Base-by-base conservation (phyloP, 2,888 invertebrate genomes). In the Incurvaria masculella region DNA sequence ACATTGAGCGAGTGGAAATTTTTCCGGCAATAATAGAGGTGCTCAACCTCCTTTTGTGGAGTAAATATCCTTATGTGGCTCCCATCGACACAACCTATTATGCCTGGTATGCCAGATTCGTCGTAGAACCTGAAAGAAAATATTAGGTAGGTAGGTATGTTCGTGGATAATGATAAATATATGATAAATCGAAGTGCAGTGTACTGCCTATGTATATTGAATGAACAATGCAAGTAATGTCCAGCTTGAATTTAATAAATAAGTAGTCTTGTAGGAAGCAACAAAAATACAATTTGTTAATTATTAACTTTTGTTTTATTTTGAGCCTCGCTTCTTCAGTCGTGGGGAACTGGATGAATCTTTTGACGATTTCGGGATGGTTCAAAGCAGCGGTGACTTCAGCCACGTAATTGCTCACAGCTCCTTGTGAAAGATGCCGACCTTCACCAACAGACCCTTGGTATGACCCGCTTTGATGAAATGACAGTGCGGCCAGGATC, bases 1-100 rank as follows among this genome's bases (percentile, higher is more conserved):
- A 55, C 55, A 56, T 59, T 57, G 2, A 57, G 16, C 2, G 56
- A 57, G 49, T 57, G 51, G 41, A 49, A 57, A 18, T 55, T 51
- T 41, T 57, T 56, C 1, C 56, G 49, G 56, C 16, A 48, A 6
- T 33, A 39, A 40, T n/a, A 46, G 6, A 21, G 14, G 3, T 46
- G 21, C 18, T 42, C 33, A 18, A 17, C 21, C 10, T 42, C 43
- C 11, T 21, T 47, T n/a, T 17, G 10, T 10, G 45, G 45, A 1
- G 21, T 14, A 11, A 21, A 45, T 40, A 45, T 45, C 2, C 17
- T 11, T 8, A 45, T n/a, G 14, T 45, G 45, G 21, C 48, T 27
- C 50, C 48, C 49, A 50, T 53, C 53, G 42, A 52, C 47, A 45
- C 50, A 52, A 3, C 52, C 51, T n/a, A 42, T 45, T 18, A 50